Evolutionary conservation across 2,113 vertebrate species (phyloP).

Genomic region (Tympanuchus pallidicinctus): DNA sequence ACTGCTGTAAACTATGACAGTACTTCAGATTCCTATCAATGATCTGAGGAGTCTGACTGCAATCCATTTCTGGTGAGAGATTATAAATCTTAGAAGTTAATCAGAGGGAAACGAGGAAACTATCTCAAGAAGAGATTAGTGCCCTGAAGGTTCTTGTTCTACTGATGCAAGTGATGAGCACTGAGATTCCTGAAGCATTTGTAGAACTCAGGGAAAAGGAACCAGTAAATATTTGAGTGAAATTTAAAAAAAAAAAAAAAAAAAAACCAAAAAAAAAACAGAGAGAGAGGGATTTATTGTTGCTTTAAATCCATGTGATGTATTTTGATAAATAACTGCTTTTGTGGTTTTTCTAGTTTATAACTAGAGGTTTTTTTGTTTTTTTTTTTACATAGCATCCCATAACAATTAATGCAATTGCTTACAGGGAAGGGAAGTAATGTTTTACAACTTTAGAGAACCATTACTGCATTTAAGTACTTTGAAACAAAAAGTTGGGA

Average conservation of each 20-base stretch:
- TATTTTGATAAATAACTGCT: neutral
- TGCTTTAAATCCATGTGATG: neutral
- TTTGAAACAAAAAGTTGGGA: neutral
- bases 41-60: neutral
- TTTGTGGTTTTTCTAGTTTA: neutral
- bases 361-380: neutral
- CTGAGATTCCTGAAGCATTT: neutral
- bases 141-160: constrained; percentile 35
- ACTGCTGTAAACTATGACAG: constrained; percentile 34
- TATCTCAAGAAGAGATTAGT: constrained; percentile 36
- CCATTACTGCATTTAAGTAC: neutral
- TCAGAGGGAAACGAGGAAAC: constrained; percentile 17
- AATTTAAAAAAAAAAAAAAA: neutral
- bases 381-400: neutral
- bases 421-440: neutral
- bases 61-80: constrained; percentile 41
- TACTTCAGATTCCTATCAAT: constrained; percentile 48
- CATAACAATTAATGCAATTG: neutral
- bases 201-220: constrained; percentile 1
- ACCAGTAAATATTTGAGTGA: neutral
- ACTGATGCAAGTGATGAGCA: neutral
- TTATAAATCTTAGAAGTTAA: constrained; percentile 54
- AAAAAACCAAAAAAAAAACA: neutral
- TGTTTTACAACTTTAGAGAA: neutral
- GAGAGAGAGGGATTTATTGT: neutral